A percentile compares a stretch with the other conserved stretches of the same genome.
Evolutionary conservation across 2,797 vertebrate species (phyloP).

Genomic region (Arremon aurantiirostris): DNA sequence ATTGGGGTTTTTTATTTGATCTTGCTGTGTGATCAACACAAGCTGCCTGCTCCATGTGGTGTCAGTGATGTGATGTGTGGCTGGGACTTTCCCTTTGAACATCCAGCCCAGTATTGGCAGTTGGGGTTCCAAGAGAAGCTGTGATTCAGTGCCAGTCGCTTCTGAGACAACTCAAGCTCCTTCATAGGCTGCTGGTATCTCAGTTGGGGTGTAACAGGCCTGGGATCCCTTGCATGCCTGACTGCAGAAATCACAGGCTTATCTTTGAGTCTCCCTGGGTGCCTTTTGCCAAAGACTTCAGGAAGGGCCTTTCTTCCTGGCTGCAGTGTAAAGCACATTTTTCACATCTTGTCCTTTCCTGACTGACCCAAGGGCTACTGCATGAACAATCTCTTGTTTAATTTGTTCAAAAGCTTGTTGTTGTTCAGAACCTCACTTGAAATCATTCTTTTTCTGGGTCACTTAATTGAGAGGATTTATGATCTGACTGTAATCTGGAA

Average conservation of each 20-base stretch:
- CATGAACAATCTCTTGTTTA: neutral
- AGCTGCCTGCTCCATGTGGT: fast-evolving
- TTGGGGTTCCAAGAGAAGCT: neutral
- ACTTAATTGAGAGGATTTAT: neutral
- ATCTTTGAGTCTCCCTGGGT: neutral
- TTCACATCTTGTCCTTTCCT: neutral
- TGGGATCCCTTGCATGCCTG: neutral
- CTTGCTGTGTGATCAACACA: neutral
- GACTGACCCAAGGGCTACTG: neutral
- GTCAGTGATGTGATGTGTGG: neutral
- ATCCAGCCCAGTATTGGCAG: neutral
- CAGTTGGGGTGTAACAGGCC: neutral
- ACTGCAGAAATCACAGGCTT: neutral
- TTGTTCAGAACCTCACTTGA: neutral
- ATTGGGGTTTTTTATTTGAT: neutral
- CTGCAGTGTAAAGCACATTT: neutral
- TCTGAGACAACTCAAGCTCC: neutral
- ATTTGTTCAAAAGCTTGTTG: neutral
- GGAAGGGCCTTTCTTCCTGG: neutral
- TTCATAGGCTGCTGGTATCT: neutral
- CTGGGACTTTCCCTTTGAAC: neutral
- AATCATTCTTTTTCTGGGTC: neutral
- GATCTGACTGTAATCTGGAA: neutral
- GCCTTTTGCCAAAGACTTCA: neutral
- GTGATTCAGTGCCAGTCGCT: neutral